Base-by-base conservation (phyloP, 2,113 vertebrate species). In the Pimephales promelas region DNA sequence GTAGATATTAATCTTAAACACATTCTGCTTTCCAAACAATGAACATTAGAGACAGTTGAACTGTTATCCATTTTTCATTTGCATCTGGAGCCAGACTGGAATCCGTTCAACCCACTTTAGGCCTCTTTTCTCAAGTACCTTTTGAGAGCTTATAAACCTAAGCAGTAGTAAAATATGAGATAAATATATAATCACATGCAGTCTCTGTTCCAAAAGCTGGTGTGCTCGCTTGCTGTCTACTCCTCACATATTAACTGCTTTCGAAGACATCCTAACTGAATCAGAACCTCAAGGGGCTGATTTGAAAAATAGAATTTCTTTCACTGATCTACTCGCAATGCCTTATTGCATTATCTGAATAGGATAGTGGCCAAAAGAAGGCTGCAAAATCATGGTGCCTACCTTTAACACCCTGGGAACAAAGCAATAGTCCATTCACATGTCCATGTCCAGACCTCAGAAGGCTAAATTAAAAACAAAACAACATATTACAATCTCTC, bases 1-100 rank as follows among this genome's bases (percentile, higher is more conserved):
- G 61, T 31, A 64, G 61, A 54, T 70, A 81, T 68, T 56, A 70
- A 81, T 81, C 49, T 36, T 81, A 68, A 56, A 70, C 47, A 56
- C 64, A 40, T 56, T 81, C 28, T 36, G 45, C 31, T 34, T 31
- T 81, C 18, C 47, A 81, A 68, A 81, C 64, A 81, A 56, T 24
- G 62, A 70, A 40, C 43, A 20, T 81, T 56, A 56, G 28, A 56
- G 64, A 70, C 79, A 34, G 26, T 24, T 52, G 59, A 64, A 47
- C 79, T 81, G 28, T 36, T 28, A 62, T 64, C 61, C 26, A 79
- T 79, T 79, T 31, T 79, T 66, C 57, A 18, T 49, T 61, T 47
- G 24, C 24, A 64, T 64, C 10, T 47, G 57, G 59, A 79, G 77
- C 59, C 59, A 79, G 59, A 64, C 24, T 47, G n/a, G n/a, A 79